Percentiles rank a stretch among this genome's conserved stretches.
These are phyloP conservation scores for Hypotaenidia okinawae DNA, from an alignment of 2,797 vertebrate genomes.

Conservation along the genomic window DNA sequence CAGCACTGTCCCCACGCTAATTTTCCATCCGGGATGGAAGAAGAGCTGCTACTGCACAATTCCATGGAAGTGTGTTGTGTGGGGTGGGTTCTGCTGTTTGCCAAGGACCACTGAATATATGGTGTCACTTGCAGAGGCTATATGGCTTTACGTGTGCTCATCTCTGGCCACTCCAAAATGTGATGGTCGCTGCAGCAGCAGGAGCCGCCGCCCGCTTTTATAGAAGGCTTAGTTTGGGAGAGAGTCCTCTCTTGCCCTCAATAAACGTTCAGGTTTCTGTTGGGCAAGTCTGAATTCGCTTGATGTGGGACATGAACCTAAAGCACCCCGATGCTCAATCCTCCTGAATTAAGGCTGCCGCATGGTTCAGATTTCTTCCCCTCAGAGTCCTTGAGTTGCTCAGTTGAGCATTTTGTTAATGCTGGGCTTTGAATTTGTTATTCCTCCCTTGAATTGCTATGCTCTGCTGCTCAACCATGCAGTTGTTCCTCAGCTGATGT, in stretches of 20 bases:
- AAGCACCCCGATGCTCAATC: neutral
- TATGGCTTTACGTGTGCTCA: neutral
- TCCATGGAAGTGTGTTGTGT: neutral
- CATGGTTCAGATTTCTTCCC: neutral
- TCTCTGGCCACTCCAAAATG: neutral
- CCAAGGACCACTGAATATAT: neutral
- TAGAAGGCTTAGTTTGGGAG: neutral
- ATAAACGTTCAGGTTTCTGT: neutral
- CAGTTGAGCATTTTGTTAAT: neutral
- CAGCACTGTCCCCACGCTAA: neutral
- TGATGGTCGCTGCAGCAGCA: neutral
- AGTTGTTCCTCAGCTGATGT: neutral
- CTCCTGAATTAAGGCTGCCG: neutral
- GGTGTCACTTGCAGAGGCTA: neutral
- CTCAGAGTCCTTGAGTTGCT: neutral
- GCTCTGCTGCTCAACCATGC: slow-evolving; percentile 4
- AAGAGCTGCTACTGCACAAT: neutral
- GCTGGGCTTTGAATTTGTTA: slow-evolving; percentile 11
- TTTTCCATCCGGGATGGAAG: neutral
- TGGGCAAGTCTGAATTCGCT: neutral
- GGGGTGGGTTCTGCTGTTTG: neutral
- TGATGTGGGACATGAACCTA: neutral
- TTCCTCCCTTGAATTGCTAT: neutral
- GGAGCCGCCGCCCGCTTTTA: neutral
- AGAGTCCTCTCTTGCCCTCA: neutral